Conservation (phyloP, 2,888 invertebrate species). For the Colostygia pectinataria region DNA sequence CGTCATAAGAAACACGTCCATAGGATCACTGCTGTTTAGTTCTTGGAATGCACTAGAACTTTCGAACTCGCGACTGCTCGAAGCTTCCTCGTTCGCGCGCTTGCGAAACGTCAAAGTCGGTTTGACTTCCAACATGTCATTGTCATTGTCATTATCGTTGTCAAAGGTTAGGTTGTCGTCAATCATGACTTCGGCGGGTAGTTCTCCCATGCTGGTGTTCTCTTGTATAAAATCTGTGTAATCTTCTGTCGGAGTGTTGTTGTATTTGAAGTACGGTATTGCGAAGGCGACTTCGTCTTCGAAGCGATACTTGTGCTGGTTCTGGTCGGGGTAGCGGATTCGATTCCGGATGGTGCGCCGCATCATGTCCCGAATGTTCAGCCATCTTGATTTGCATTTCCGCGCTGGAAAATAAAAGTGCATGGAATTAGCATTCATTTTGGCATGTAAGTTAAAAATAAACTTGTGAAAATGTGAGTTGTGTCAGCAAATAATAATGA, state of each 20-base stretch:
- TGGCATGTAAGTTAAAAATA: too few relatives aligned
- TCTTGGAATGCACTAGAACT: constrained; percentile 11
- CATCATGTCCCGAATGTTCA: constrained; percentile 74
- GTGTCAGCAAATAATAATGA: too few relatives aligned
- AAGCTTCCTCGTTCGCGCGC: constrained; percentile 16
- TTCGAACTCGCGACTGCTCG: constrained; percentile 16
- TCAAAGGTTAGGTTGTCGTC: constrained; percentile 17
- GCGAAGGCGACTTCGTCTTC: constrained; percentile 67
- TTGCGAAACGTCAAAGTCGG: constrained; percentile 18
- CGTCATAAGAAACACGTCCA: constrained; percentile 60
- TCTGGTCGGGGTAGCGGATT: constrained; percentile 49
- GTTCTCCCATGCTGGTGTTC: constrained; percentile 10
- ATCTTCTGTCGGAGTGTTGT: constrained; percentile 16
- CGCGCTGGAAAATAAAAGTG: constrained; percentile 21
- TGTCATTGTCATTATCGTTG: constrained; percentile 20
- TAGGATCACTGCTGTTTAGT: constrained; percentile 25
- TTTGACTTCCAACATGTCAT: constrained; percentile 14
- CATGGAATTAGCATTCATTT: too few relatives aligned
- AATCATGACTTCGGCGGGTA: constrained; percentile 17
- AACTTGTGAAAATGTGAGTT: too few relatives aligned
- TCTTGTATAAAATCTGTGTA: constrained; percentile 20
- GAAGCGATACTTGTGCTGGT: constrained; percentile 66
- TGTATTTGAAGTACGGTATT: constrained; percentile 54
- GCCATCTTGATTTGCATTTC: constrained; percentile 66
- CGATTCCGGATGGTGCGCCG: constrained; percentile 60